These are phyloP conservation scores for Orycteropus afer DNA, from an alignment of 2,113 vertebrate species.

Conservation along the genomic window DNA sequence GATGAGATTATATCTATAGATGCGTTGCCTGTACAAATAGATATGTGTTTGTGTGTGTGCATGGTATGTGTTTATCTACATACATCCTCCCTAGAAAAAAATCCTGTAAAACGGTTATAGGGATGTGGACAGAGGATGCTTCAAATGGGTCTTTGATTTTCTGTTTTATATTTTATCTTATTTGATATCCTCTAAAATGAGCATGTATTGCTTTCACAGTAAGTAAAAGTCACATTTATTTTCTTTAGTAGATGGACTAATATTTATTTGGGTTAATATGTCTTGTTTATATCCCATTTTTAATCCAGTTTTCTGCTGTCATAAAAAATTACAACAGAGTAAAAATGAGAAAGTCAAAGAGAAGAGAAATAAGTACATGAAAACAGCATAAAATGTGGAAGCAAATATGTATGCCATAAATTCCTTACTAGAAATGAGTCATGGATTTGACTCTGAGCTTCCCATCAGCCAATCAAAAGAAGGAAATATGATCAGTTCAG, in stretches of 20 bases:
- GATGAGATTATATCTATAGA: neutral
- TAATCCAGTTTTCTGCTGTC: neutral
- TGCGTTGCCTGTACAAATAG: neutral
- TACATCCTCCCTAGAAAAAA: neutral
- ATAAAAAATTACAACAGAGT: neutral
- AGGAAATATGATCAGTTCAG: neutral
- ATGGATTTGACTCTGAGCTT: conserved; percentile 1
- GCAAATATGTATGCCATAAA: neutral
- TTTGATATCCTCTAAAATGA: conserved; percentile 30
- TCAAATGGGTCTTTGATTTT: neutral
- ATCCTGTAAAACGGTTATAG: neutral
- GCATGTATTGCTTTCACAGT: neutral
- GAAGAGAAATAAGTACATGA: neutral
- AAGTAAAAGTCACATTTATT: neutral
- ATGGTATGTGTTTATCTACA: neutral
- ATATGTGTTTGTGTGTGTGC: neutral
- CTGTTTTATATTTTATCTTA: neutral
- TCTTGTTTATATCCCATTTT: neutral
- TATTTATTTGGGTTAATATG: conserved; percentile 21
- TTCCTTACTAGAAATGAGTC: neutral
- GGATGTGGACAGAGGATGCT: neutral
- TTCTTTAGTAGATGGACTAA: neutral
- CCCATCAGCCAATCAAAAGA: neutral
- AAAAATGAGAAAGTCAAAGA: neutral
- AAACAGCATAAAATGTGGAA: neutral